Conservation (phyloP, 2,797 vertebrate species). For the Arvicola amphibius region DNA sequence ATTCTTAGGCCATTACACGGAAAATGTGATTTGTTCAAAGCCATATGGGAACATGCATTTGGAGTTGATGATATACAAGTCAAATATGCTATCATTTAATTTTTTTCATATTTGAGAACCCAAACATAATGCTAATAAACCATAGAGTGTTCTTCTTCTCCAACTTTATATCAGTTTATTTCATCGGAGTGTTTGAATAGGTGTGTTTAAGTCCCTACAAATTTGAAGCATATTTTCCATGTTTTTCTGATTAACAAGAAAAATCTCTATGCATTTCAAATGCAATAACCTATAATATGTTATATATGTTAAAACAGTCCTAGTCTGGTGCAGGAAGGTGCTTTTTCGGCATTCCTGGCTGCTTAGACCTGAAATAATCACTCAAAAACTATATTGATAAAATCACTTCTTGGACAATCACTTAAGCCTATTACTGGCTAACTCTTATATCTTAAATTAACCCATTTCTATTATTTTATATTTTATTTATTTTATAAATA, state of each 20-base stretch:
- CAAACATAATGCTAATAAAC: not conserved
- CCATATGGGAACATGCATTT: conserved; percentile 9
- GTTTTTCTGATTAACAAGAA: not conserved
- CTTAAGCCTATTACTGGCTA: too few relatives aligned
- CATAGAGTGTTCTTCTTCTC: not conserved
- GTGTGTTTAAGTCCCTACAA: not conserved
- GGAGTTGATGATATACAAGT: conserved; percentile 38
- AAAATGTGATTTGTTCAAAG: conserved; percentile 40
- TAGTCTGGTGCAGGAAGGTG: not conserved
- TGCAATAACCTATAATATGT: not conserved
- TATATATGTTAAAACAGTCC: not conserved
- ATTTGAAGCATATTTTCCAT: not conserved
- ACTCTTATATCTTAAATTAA: too few relatives aligned
- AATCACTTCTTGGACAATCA: too few relatives aligned
- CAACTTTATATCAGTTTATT: conserved; percentile 17
- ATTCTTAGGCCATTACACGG: not conserved
- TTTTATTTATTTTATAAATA: too few relatives aligned
- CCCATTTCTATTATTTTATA: too few relatives aligned
- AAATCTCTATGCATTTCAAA: not conserved
- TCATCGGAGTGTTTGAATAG: not conserved
- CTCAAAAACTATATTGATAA: too few relatives aligned
- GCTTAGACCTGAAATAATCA: too few relatives aligned
- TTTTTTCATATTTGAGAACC: conserved; percentile 24
- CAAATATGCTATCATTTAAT: conserved; percentile 16
- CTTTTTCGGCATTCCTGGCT: too few relatives aligned